Base-by-base conservation (phyloP, 2,888 invertebrate species). In the Leucoptera coffeella region DNA sequence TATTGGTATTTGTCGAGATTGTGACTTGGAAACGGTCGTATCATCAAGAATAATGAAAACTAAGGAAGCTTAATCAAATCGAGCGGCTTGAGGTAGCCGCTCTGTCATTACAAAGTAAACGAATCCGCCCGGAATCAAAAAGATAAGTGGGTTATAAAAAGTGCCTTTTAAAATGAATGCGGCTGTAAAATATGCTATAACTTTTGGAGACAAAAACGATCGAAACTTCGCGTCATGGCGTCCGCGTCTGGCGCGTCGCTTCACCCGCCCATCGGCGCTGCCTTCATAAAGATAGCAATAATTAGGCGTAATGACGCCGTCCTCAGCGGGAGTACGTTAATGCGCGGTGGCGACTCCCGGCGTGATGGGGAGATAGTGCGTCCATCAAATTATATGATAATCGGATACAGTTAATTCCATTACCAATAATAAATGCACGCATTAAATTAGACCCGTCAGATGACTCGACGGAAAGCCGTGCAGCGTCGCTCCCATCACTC, bases 311-410 rank as follows among this genome's bases (percentile, higher is more conserved):
- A 69, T 67, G 58, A 57, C 55, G 48, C 42, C 56, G 47, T 52
- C 51, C 53, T 51, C 35, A 34, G 32, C 38, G 35, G 32, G 37
- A 41, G 47, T 52, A 55, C 52, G 42, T 53, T 62, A 26, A 10
- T 48, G 53, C 13, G 48, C 54, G 44, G 56, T 58, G 62, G 60
- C 62, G 58, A 60, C 62, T 50, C 45, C 50, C 43, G 36, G 38
- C 40, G 50, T 38, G 65, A 67, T 67, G 50, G 38, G 45, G 40
- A 56, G 67, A 67, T 67, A 67, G 64, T 50, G 54, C 57, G 61
- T 64, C 65, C 65, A 67, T 69, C 69, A 69, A 62, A 64, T 61
- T 60, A 54, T 62, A 69, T 64, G 69, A 67, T 67, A 69, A 69
- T 67, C 67, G 64, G 62, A 42, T 53, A 47, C 57, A 45, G 67